Conservation (phyloP, 2,888 invertebrate genomes). For the Serrognathus titanus region DNA sequence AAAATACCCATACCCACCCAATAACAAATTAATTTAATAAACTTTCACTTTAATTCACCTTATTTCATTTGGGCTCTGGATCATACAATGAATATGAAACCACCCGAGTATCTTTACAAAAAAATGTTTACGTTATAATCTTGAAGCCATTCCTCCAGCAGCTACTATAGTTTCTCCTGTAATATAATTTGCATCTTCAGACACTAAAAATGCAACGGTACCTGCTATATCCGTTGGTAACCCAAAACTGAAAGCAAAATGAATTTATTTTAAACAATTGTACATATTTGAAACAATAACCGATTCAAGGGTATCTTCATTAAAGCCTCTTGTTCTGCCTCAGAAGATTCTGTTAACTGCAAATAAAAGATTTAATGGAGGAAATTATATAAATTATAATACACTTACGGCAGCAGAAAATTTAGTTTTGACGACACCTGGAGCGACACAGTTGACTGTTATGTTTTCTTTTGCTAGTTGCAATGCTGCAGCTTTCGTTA, state of each 20-base stretch:
- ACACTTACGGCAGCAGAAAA: conserved; percentile 73
- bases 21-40: too few species aligned
- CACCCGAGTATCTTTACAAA: not conserved
- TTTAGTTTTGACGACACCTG: conserved; percentile 87
- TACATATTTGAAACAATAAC: conserved; percentile 31
- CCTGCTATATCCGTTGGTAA: conserved; percentile 60
- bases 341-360: conserved; percentile 17
- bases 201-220: conserved; percentile 64
- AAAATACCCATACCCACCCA: too few species aligned
- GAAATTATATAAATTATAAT: not conserved
- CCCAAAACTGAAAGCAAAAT: conserved; percentile 52
- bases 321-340: conserved; percentile 35
- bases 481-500: conserved; percentile 78
- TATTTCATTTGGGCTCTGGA: too few species aligned
- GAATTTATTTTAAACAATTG: not conserved
- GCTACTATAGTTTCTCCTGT: conserved; percentile 69
- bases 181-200: conserved; percentile 68
- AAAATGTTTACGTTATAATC: conserved; percentile 50
- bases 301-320: conserved; percentile 49
- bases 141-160: conserved; percentile 61
- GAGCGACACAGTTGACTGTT: conserved; percentile 89
- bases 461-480: conserved; percentile 80
- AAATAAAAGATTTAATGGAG: conserved; percentile 20
- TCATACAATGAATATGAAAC: not conserved
- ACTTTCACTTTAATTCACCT: too few species aligned